Base-by-base conservation (phyloP, 2,113 vertebrate genomes). In the Anarhynchus alexandrinus region DNA sequence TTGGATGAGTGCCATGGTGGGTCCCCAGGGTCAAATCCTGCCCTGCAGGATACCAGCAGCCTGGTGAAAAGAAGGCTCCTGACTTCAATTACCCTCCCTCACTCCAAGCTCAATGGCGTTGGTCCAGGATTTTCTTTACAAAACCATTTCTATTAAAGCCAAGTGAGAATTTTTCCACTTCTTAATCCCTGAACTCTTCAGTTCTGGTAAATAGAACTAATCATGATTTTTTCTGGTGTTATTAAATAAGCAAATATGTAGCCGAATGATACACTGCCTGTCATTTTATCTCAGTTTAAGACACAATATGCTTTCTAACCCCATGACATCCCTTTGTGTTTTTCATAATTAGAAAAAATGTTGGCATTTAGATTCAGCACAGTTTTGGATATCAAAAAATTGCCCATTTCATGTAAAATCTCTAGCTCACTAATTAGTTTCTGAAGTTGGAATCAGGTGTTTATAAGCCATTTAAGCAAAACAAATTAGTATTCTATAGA, bases 401-500 rank as follows among this genome's bases (percentile, higher is more conserved):
- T 86, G 15, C 21, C 52, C 38, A 70, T 69, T 94, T 85, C 23
- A 58, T 90, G 58, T 65, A 90, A 94, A 96, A 93, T 70, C 61
- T 93, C 65, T 91, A 84, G 65, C 58, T 86, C 45, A 59, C 38
- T 94, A 95, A 97, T 96, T 97, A 92, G 45, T 85, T 97, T 92
- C 88, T 88, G 85, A 89, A 94, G 61, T 78, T 77, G 61, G 88
- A 93, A 91, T 94, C 81, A 89, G 73, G 73, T 93, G 70, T 86
- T 97, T 87, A 88, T 88, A 94, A 96, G 38, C 61, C 36, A 95
- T 83, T 95, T 95, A 95, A 93, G 54, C 52, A 57, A 97, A 94
- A 93, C 71, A 93, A 97, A 96, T 96, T 30, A 82, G 42, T 85
- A 69, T 71, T 96, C 77, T 85, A 21, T 18, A 90, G 57, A 95